phyloP scores from a whole-genome alignment of 1,140 invertebrate genomes.

The Musca vetustissima region DNA sequence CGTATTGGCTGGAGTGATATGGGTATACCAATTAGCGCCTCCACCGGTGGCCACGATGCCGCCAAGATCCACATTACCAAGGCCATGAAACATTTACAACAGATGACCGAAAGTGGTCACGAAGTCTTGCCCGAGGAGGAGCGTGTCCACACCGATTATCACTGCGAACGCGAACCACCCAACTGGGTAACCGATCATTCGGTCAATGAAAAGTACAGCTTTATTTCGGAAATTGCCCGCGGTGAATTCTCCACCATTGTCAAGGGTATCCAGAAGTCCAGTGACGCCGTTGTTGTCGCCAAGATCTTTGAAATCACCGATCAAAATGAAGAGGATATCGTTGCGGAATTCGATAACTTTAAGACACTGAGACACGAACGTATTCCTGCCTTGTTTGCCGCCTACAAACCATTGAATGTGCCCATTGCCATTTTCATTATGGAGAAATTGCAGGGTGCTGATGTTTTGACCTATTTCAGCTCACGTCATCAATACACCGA shows the following conservation, averaged over 20 bases:
- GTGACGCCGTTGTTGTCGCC: conserved; percentile 72
- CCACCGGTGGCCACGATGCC: conserved; percentile 67
- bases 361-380: conserved; percentile 80
- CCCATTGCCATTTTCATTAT: conserved; percentile 73
- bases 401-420: conserved; percentile 68
- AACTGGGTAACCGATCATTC: conserved; percentile 69
- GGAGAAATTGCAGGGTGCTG: conserved; percentile 89
- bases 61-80: conserved; percentile 73
- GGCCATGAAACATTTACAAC: conserved; percentile 81
- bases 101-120: conserved; percentile 77
- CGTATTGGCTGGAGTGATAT: conserved; percentile 90
- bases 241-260: conserved; percentile 84
- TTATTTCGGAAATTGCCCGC: conserved; percentile 80
- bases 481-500: conserved; percentile 86
- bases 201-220: conserved; percentile 74
- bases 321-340: conserved; percentile 66
- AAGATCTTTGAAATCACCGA: conserved; percentile 76
- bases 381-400: conserved; percentile 73
- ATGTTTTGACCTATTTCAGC: conserved; percentile 85
- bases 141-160: conserved; percentile 69
- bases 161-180: conserved; percentile 70
- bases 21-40: conserved; percentile 72
- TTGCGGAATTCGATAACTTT: conserved; percentile 80
- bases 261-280: conserved; percentile 76
- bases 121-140: conserved; percentile 69